Conservation (phyloP, 2,113 vertebrate genomes). For the Sinocyclocheilus maitianheensis region DNA sequence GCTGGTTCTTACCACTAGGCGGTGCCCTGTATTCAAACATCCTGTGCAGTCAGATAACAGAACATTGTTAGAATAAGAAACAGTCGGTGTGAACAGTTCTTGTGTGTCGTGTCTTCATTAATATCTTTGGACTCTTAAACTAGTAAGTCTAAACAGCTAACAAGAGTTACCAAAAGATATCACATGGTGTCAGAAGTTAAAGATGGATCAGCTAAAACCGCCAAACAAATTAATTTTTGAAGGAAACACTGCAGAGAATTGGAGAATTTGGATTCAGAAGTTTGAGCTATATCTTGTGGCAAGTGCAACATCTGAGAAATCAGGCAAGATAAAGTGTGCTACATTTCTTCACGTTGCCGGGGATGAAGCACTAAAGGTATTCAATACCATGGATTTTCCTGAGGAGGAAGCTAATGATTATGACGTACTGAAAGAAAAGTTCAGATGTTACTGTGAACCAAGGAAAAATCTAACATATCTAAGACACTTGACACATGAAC, state of each 20-base stretch:
- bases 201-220: not conserved
- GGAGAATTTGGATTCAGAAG: not conserved
- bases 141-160: no score
- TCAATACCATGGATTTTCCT: slow-evolving; percentile 10
- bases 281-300: not conserved
- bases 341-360: slow-evolving; percentile 22
- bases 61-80: no score
- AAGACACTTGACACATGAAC: slow-evolving; percentile 22
- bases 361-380: slow-evolving; percentile 17
- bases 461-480: slow-evolving; percentile 21
- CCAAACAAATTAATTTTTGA: not conserved
- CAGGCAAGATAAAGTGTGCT: slow-evolving; percentile 8
- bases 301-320: slow-evolving; percentile 3
- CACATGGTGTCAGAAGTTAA: fast-evolving
- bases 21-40: no score
- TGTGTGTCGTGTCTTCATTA: no score
- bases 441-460: slow-evolving; percentile 23
- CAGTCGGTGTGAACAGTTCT: no score
- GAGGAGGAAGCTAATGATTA: not conserved
- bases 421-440: slow-evolving; percentile 15
- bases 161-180: no score
- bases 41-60: no score
- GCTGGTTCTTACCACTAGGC: no score
- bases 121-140: no score
- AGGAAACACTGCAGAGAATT: slow-evolving; percentile 38